A percentile compares a stretch with the other conserved stretches of the same genome.
These are phyloP conservation scores for Drosophila navojoa DNA, from an alignment of 1,140 invertebrate species.

Conservation along the genomic window DNA sequence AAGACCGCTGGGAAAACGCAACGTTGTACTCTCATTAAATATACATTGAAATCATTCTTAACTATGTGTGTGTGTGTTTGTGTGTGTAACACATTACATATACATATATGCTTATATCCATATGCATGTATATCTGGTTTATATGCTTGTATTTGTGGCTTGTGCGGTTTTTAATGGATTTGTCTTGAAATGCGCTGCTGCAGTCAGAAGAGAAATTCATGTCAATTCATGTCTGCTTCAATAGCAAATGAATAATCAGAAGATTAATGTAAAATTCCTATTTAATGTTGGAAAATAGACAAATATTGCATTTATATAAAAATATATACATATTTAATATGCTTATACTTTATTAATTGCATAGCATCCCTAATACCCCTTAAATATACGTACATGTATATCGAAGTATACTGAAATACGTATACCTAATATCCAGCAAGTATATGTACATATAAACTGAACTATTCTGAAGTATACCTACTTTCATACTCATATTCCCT, in stretches of 20 bases:
- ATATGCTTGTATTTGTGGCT: neutral
- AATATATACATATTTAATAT: too few species aligned
- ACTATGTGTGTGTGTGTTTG: conserved; percentile 7
- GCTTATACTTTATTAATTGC: too few species aligned
- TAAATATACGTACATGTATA: too few species aligned
- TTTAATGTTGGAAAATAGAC: too few species aligned
- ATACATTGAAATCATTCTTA: conserved; percentile 49
- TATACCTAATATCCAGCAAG: too few species aligned
- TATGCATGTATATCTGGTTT: neutral
- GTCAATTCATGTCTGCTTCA: neutral
- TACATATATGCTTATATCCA: neutral
- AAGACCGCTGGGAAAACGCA: conserved; percentile 57
- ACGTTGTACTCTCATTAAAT: conserved; percentile 51
- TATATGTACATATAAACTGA: too few species aligned
- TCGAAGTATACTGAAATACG: too few species aligned
- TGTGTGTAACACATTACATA: neutral
- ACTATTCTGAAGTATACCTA: too few species aligned
- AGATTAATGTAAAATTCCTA: neutral
- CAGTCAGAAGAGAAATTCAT: neutral
- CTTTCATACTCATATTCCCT: too few species aligned
- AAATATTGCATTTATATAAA: too few species aligned
- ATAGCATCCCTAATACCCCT: too few species aligned
- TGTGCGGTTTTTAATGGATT: conserved; percentile 23
- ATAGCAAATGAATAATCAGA: neutral
- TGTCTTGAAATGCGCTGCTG: conserved; percentile 6